Conservation (phyloP, 2,888 invertebrate species). For the Apamea sordens region DNA sequence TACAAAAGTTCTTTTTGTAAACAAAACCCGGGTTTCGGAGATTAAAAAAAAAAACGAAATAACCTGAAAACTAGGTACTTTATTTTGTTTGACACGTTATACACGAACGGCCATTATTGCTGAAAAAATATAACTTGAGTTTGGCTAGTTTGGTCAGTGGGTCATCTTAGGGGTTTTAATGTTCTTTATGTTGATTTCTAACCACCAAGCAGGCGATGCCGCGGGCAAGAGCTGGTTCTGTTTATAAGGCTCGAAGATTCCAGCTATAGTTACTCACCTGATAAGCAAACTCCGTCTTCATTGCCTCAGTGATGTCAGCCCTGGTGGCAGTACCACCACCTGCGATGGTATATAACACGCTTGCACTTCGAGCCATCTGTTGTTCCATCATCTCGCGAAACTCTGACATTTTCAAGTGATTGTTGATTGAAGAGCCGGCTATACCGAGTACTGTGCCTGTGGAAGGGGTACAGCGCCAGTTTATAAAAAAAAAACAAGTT, state of each 20-base stretch:
- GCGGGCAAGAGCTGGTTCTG: background rate
- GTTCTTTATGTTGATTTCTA: background rate
- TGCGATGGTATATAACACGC: slow-evolving; percentile 85
- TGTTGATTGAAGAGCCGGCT: slow-evolving; percentile 92
- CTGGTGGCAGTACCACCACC: slow-evolving; percentile 80
- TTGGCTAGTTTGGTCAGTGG: no score
- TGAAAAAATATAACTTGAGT: no score
- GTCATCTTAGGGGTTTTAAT: no score
- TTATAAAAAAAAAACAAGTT: background rate
- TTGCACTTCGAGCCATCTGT: slow-evolving; percentile 87
- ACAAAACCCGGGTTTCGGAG: no score
- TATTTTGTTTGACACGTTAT: no score
- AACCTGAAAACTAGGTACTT: no score
- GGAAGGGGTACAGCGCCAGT: background rate
- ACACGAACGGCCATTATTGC: no score
- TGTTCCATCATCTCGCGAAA: slow-evolving; percentile 91
- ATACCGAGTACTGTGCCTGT: slow-evolving; percentile 91
- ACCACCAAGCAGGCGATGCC: no score
- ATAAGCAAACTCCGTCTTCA: slow-evolving; percentile 87
- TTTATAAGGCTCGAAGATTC: background rate
- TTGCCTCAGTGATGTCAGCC: slow-evolving; percentile 84
- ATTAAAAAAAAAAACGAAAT: no score
- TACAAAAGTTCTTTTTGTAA: no score
- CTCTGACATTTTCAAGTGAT: slow-evolving; percentile 92
- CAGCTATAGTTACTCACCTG: slow-evolving; percentile 73